Base-by-base conservation (phyloP, 2,113 vertebrate species). In the Penelope pileata region DNA sequence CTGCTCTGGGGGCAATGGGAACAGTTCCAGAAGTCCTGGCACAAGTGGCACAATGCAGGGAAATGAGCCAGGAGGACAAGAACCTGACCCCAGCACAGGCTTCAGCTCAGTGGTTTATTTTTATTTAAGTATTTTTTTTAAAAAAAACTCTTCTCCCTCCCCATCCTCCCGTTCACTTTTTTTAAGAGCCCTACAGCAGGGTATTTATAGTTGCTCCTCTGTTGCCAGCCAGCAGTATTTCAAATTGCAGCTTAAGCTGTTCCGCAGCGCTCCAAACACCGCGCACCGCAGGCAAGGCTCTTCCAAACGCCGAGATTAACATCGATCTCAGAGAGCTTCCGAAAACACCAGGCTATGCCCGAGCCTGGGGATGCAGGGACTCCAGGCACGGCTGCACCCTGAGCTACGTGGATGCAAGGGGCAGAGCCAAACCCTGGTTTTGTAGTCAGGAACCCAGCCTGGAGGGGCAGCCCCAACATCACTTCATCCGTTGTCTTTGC, bases 211-310 rank as follows among this genome's bases (percentile, higher is more conserved):
- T 72, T 69, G 70, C 40, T 85, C 22, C 84, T 58, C 87, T 53
- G 9, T 26, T 76, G 78, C 88, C 93, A 94, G 77, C 87, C 90
- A 93, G 93, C 85, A 56, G 74, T 90, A 60, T 58, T 95, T 95
- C 34, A 94, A 96, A 93, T 90, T 85, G 84, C 84, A 60, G 84
- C 95, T 94, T 94, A 90, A 96, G 91, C 87, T 84, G 72, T 84
- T 95, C 90, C 48, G 87, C 91, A 56, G 93, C 2, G 3, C 70
- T 85, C 74, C 91, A 76, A 94, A 89, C 91, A 87, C 87, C 90
- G 84, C 91, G n/a, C 12, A 2, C 93, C 72, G 74, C 93, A 79
- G 87, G 70, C 50, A 2, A 90, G 70, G 87, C 82, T 91, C 40
- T 30, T 87, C 70, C 85, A 91, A 95, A 87, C 64, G 59, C 84